Conservation (phyloP, 2,888 invertebrate genomes). For the Eupithecia dodoneata region DNA sequence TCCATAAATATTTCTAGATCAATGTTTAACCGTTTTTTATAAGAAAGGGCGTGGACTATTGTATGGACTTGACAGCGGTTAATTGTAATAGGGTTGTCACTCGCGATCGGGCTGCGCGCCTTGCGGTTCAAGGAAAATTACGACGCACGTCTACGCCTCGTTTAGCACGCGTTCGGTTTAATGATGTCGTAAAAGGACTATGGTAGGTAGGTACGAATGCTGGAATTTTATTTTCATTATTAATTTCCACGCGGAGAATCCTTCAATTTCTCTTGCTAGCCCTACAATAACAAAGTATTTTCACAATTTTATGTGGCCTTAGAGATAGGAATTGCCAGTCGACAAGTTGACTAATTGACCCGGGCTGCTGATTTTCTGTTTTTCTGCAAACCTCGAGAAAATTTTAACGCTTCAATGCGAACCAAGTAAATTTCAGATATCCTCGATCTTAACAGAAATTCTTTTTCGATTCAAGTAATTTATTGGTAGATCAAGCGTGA, state of each 20-base stretch:
- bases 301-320: background rate
- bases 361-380: background rate
- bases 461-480: constrained; percentile 1
- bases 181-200: constrained; percentile 64
- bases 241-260: constrained; percentile 35
- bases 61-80: constrained; percentile 54
- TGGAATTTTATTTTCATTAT: constrained; percentile 49
- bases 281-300: constrained; percentile 2
- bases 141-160: constrained; percentile 61
- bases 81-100: constrained; percentile 74
- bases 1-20: background rate
- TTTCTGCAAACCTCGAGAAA: constrained; percentile 2
- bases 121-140: constrained; percentile 66
- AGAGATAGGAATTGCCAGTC: constrained; percentile 6
- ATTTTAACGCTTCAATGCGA: background rate
- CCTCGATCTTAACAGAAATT: constrained; percentile 3
- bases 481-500: constrained; percentile 18
- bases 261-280: background rate
- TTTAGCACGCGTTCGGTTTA: constrained; percentile 65
- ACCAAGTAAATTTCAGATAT: background rate
- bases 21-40: background rate
- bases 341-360: constrained; percentile 4
- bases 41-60: background rate
- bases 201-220: constrained; percentile 48
- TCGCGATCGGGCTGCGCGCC: constrained; percentile 54